Conservation (phyloP, 2,113 vertebrate genomes). For the Taurulus bubalis region DNA sequence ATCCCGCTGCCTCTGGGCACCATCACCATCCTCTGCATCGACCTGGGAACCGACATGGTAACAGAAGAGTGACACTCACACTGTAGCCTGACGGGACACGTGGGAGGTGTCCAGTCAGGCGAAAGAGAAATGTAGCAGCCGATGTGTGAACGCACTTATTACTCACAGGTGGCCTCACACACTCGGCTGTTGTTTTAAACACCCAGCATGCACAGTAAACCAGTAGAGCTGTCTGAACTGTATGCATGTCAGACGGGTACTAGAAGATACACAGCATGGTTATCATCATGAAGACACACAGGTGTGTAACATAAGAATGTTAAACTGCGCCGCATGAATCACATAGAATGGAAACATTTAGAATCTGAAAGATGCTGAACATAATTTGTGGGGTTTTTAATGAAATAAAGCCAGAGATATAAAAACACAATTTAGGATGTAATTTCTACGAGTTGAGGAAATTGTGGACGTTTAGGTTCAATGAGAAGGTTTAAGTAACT, state of each 20-base stretch:
- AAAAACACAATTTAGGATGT: no score
- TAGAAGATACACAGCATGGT: not conserved
- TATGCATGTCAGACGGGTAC: not conserved
- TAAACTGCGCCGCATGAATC: not conserved
- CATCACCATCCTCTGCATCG: constrained; percentile 95
- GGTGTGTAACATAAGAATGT: not conserved
- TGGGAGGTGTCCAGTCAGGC: constrained; percentile 2
- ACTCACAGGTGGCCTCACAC: not conserved
- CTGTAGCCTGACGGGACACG: not conserved
- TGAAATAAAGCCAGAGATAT: no score
- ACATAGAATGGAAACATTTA: no score
- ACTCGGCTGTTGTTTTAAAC: accelerated
- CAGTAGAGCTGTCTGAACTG: not conserved
- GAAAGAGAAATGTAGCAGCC: not conserved
- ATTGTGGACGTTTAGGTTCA: not conserved
- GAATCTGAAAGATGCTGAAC: not conserved
- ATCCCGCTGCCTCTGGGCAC: constrained; percentile 93
- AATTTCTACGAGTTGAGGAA: not conserved
- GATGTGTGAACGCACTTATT: not conserved
- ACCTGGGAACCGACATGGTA: constrained; percentile 95
- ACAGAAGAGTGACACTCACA: constrained; percentile 66
- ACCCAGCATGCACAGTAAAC: constrained; percentile 1
- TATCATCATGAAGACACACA: not conserved
- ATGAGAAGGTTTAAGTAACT: not conserved
- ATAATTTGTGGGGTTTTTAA: not conserved